These are phyloP conservation scores for Antigone vipio DNA, from an alignment of 2,113 vertebrate genomes.

Conservation along the genomic window DNA sequence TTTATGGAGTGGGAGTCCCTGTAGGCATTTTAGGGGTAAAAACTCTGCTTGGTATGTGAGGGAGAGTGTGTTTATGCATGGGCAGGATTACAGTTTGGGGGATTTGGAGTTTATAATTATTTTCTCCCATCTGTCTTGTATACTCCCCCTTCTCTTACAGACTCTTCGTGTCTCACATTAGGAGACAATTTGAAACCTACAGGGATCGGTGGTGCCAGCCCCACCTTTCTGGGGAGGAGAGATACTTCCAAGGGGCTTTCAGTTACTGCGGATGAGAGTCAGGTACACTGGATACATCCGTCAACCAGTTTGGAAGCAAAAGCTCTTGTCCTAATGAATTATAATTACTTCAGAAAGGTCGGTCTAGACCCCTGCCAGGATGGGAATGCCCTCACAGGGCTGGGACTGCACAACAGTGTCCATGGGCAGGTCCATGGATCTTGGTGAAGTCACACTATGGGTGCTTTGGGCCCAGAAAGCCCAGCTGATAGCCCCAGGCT, in stretches of 20 bases:
- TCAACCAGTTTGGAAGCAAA: neutral
- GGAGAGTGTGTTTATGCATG: neutral
- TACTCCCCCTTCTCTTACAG: neutral
- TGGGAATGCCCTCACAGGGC: neutral
- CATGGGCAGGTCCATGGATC: neutral
- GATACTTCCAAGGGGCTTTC: neutral
- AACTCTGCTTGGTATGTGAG: neutral
- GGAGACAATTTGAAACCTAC: neutral
- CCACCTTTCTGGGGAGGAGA: neutral
- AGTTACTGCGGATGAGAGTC: neutral
- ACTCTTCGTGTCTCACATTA: neutral
- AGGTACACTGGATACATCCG: neutral
- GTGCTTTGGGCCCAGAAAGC: neutral
- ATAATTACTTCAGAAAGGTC: neutral
- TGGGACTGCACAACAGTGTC: neutral
- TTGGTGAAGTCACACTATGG: neutral
- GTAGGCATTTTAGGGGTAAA: neutral
- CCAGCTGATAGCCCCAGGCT: neutral
- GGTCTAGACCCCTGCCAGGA: neutral
- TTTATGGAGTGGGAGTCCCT: neutral
- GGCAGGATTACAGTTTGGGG: neutral
- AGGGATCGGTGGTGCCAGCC: neutral
- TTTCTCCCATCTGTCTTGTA: neutral
- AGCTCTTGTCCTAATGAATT: neutral
- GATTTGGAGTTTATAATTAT: neutral